A percentile compares a stretch with the other conserved stretches of the same genome.
These are phyloP conservation scores for Neotragus moschatus DNA, from an alignment of 2,113 vertebrate species.

Conservation along the genomic window DNA sequence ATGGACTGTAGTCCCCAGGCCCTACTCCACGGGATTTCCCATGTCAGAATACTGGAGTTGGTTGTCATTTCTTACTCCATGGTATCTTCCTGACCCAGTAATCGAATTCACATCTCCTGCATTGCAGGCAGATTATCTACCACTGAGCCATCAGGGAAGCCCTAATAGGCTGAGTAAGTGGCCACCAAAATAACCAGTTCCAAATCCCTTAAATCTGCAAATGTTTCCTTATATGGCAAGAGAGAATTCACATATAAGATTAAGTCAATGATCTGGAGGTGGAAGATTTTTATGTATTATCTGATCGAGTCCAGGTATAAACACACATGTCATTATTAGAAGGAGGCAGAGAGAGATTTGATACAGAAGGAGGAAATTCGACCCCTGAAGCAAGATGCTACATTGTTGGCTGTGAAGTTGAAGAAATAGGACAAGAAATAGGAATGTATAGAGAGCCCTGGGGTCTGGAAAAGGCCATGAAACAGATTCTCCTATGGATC, in stretches of 20 bases:
- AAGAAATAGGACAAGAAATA: background rate
- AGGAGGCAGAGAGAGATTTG: background rate
- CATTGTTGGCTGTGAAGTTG: background rate
- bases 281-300: background rate
- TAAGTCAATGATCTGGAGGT: background rate
- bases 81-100: background rate
- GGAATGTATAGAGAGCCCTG: background rate
- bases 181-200: background rate
- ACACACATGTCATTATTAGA: background rate
- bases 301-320: background rate
- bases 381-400: background rate
- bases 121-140: background rate
- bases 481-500: background rate
- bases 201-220: background rate
- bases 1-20: background rate
- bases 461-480: background rate
- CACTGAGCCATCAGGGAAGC: background rate
- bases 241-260: background rate
- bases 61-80: background rate
- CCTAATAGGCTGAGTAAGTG: background rate
- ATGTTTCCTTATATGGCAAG: background rate
- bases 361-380: background rate
- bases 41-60: background rate
- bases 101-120: background rate
- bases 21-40: background rate